Evolutionary conservation across 1,140 invertebrate genomes (phyloP), one percentile per base, ranked within the genome.

Genomic region (Heterodera schachtii): DNA sequence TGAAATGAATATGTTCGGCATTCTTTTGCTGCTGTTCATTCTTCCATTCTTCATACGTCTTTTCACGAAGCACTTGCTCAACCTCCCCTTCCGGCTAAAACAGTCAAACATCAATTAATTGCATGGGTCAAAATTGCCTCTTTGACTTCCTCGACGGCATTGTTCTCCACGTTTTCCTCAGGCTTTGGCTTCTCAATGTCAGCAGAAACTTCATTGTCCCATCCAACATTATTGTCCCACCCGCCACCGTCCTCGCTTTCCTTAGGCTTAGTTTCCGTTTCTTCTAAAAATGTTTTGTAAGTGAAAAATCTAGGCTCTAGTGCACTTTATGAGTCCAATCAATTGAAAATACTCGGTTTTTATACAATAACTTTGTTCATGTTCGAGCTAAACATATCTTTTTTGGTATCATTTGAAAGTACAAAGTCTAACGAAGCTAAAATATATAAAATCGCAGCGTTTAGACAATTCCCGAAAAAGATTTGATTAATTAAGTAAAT

Each of bases 41-140:
- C 43, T 80, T 80, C 52, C 70, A 75, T 60, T 80, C 79, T 41
- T 80, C 79, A 16, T 76, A 80, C 46, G 78, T 80, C 57, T 80
- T 80, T 80, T 47, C 78, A 13, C 64, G 52, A 13, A 21, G 76
- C 31, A 43, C 0, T 47, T 43, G 60, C 1, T 71, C 69, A 41
- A 43, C 44, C 43, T 67, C 64, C 44, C 7, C 60, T 70, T 47
- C 76, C 21, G 66, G 43, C 76, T 78, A 64, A 19, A 41, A 41
- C 70, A 69, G 11, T 13, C 5, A 19, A 9, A 64, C 31, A 16
- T 43, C 4, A 16, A 60, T 31, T 49, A 47, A 13, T 21, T 31
- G 31, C 31, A 31, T 31, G 31, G 31, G 70, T n/a, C 8, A 66
- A 16, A 6, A 67, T 71, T 11, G 70, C 44, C 76, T 78, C 70